phyloP scores from a whole-genome alignment of 1,140 invertebrate species.

The Neodiprion pinetum region DNA sequence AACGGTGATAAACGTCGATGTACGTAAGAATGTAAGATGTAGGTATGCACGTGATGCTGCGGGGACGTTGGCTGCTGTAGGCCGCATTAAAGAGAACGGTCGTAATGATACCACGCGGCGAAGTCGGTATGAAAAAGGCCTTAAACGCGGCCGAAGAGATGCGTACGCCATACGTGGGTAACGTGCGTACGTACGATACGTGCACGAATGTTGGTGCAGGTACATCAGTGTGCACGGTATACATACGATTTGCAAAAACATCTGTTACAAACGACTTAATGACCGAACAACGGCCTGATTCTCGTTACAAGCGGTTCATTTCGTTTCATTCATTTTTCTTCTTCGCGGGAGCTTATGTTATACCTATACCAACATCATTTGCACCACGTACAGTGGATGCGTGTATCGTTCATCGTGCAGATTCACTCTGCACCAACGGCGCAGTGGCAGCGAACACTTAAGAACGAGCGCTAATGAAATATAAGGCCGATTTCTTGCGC shows the following conservation, averaged over 20 bases:
- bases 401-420: neutral
- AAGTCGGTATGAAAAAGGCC: neutral
- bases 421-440: neutral
- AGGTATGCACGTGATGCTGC: neutral
- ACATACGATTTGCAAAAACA: slow-evolving; percentile 6
- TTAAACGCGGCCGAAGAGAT: neutral
- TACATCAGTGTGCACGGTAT: neutral
- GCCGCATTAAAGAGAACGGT: neutral
- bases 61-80: neutral
- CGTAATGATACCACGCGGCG: neutral
- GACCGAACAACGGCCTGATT: slow-evolving; percentile 6
- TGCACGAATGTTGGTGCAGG: neutral
- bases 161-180: neutral
- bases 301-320: slow-evolving; percentile 3
- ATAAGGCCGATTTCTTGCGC: slow-evolving; percentile 3
- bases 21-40: too few relatives aligned
- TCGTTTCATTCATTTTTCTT: neutral
- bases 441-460: neutral
- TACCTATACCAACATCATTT: too few relatives aligned
- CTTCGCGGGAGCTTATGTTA: neutral
- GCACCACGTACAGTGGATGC: too few relatives aligned
- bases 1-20: too few relatives aligned
- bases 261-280: slow-evolving; percentile 3
- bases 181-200: neutral
- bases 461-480: neutral